Conservation (phyloP, 2,797 vertebrate genomes). For the Nyctalus aviator region DNA sequence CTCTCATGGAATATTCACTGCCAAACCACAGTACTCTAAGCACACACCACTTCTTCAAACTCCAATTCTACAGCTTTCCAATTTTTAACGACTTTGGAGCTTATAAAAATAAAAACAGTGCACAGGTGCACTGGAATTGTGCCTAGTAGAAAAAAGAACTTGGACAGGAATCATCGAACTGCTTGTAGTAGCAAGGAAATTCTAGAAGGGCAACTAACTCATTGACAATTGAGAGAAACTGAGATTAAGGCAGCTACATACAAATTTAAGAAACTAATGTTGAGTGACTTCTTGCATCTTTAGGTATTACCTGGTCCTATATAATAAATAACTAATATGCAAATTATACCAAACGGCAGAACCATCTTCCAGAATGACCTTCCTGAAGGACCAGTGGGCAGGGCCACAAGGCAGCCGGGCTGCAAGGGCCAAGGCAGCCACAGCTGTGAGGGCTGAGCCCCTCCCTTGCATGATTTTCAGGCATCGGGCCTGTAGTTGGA, state of each 20-base stretch:
- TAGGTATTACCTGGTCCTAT: neutral
- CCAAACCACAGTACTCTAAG: constrained; percentile 23
- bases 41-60: constrained; percentile 54
- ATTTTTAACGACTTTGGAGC: constrained; percentile 59
- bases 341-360: too few relatives aligned
- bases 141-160: constrained; percentile 55
- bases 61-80: constrained; percentile 46
- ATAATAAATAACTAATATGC: too few relatives aligned
- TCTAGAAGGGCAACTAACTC: constrained; percentile 22
- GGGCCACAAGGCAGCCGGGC: too few relatives aligned
- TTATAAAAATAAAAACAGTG: constrained; percentile 62
- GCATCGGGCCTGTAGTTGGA: neutral
- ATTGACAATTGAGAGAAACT: neutral
- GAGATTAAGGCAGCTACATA: constrained; percentile 21
- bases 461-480: too few relatives aligned
- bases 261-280: constrained; percentile 32
- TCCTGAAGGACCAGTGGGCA: too few relatives aligned
- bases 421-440: too few relatives aligned
- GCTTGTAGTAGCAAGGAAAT: neutral
- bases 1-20: constrained; percentile 28
- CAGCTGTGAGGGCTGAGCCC: too few relatives aligned
- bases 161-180: constrained; percentile 5
- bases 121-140: constrained; percentile 66
- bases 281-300: neutral
- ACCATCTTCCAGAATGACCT: too few relatives aligned